A percentile compares a stretch with the other conserved stretches of the same genome.
Conservation (phyloP, 2,888 invertebrate genomes). For the Nycteola revayana region DNA sequence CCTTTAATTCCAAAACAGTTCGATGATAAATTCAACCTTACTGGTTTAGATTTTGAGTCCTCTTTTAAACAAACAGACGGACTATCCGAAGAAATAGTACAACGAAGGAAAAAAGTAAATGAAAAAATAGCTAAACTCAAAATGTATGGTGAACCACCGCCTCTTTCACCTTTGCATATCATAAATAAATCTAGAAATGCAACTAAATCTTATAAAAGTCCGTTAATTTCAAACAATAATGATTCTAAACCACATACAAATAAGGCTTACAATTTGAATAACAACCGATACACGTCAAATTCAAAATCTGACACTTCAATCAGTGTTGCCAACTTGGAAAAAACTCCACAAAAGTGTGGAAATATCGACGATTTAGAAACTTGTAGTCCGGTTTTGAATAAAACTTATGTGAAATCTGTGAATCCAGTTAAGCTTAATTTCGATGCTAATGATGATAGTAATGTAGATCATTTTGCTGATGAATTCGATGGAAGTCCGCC, state of each 20-base stretch:
- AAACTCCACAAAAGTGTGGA: conserved; percentile 28
- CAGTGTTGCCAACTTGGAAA: conserved; percentile 39
- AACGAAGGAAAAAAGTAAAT: conserved; percentile 53
- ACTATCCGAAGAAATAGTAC: conserved; percentile 46
- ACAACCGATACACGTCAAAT: not conserved
- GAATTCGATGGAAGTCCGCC: conserved; percentile 71
- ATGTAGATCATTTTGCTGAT: conserved; percentile 59
- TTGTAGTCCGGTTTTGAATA: conserved; percentile 51
- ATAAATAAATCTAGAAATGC: conserved; percentile 59
- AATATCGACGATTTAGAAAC: conserved; percentile 11
- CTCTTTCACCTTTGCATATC: conserved; percentile 73
- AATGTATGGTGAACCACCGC: conserved; percentile 80
- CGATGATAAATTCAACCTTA: conserved; percentile 55
- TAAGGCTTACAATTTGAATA: conserved; percentile 4
- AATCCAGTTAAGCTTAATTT: conserved; percentile 49
- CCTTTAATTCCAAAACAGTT: conserved; percentile 37
- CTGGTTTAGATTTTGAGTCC: conserved; percentile 71
- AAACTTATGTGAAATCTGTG: conserved; percentile 46
- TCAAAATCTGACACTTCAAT: conserved; percentile 19
- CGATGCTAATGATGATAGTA: conserved; percentile 32
- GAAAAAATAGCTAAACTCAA: conserved; percentile 75
- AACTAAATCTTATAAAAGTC: conserved; percentile 62
- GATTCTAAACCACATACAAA: conserved; percentile 5
- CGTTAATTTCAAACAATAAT: conserved; percentile 42
- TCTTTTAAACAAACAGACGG: conserved; percentile 59